Conservation (phyloP, 2,113 vertebrate species). For the Sminthopsis crassicaudata region DNA sequence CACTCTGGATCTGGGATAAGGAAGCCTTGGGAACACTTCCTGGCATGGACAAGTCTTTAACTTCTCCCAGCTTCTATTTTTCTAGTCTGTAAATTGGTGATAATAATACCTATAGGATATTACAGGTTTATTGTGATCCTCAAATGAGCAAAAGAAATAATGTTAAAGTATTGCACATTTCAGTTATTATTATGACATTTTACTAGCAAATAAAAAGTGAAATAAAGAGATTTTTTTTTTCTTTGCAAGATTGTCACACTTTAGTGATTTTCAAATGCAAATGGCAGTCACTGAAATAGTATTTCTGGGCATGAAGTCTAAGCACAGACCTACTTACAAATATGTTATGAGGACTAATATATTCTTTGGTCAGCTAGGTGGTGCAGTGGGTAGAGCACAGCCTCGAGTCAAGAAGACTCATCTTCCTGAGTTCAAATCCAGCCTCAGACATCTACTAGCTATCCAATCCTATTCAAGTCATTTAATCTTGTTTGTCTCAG, state of each 20-base stretch:
- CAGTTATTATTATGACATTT: conserved; percentile 26
- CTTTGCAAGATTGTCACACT: neutral
- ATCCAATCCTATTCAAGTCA: neutral
- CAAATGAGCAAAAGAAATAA: conserved; percentile 1
- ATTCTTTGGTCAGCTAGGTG: neutral
- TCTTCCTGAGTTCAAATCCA: neutral
- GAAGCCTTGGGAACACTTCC: neutral
- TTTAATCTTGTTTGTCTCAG: neutral
- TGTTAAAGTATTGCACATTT: neutral
- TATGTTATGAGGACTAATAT: neutral
- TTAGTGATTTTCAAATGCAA: conserved; percentile 1
- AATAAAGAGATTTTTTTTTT: conserved; percentile 20
- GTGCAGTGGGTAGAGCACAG: neutral
- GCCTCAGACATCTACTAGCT: neutral
- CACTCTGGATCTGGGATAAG: neutral
- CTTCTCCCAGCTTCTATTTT: neutral
- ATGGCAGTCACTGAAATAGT: conserved; percentile 38
- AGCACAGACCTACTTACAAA: neutral
- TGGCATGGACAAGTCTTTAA: neutral
- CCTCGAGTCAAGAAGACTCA: neutral
- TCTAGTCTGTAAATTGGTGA: neutral
- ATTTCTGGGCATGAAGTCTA: neutral
- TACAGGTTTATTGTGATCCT: neutral
- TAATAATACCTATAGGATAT: neutral
- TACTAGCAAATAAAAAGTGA: conserved; percentile 32